Percentiles rank a stretch among this genome's conserved stretches.
These are phyloP conservation scores for Sarcophaga variegata DNA, from an alignment of 2,888 invertebrate genomes.

Conservation along the genomic window DNA sequence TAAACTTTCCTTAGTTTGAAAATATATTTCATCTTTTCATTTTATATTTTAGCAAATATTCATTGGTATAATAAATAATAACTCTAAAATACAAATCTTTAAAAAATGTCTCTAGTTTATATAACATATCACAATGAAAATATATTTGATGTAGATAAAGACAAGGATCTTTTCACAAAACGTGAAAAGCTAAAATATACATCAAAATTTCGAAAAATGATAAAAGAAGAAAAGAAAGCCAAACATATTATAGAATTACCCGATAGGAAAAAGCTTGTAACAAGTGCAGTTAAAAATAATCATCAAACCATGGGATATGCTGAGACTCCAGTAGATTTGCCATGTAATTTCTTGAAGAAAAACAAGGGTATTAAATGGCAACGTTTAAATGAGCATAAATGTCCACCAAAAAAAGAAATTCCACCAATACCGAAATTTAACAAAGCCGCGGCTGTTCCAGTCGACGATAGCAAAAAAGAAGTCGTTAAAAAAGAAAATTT, in stretches of 20 bases:
- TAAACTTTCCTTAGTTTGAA: no score
- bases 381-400: slow-evolving; percentile 76
- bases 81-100: background rate
- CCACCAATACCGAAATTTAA: slow-evolving; percentile 81
- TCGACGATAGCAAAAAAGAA: slow-evolving; percentile 14
- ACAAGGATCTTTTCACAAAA: slow-evolving; percentile 40
- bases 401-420: slow-evolving; percentile 77
- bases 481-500: slow-evolving; percentile 57
- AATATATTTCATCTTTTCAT: no score
- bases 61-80: background rate
- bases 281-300: slow-evolving; percentile 82
- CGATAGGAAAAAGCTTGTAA: slow-evolving; percentile 79
- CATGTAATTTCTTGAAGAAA: slow-evolving; percentile 86
- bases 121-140: slow-evolving; percentile 87
- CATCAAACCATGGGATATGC: slow-evolving; percentile 87
- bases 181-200: slow-evolving; percentile 56
- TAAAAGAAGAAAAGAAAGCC: slow-evolving; percentile 72
- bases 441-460: background rate
- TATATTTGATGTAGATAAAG: slow-evolving; percentile 83
- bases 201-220: slow-evolving; percentile 62
- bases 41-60: no score
- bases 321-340: slow-evolving; percentile 84
- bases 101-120: slow-evolving; percentile 85
- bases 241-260: slow-evolving; percentile 80
- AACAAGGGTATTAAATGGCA: slow-evolving; percentile 83